These are phyloP conservation scores for Megathymus violae DNA, from an alignment of 1,140 invertebrate genomes.

Conservation along the genomic window DNA sequence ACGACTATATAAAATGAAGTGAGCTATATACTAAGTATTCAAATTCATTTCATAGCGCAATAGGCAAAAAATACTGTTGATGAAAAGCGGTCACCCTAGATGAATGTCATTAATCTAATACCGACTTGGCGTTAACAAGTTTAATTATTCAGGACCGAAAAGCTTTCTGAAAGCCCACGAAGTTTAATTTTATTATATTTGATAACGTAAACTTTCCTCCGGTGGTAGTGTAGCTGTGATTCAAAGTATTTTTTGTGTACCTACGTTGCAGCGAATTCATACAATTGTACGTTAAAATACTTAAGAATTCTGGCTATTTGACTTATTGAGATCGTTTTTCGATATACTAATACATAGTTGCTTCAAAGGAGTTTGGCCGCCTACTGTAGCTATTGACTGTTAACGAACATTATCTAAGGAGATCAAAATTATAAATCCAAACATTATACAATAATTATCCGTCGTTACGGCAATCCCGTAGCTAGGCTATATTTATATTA, in stretches of 20 bases:
- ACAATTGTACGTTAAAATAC: neutral
- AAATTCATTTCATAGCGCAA: slow-evolving; percentile 9
- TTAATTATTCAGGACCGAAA: slow-evolving; percentile 77
- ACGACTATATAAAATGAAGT: too few species aligned
- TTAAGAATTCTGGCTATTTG: too few species aligned
- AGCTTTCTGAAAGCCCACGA: slow-evolving; percentile 68
- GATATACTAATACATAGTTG: too few species aligned
- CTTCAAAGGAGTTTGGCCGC: too few species aligned
- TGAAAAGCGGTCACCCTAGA: slow-evolving; percentile 28
- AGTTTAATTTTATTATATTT: slow-evolving; percentile 50
- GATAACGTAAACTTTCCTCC: slow-evolving; percentile 29
- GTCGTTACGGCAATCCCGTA: too few species aligned
- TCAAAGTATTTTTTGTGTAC: too few species aligned
- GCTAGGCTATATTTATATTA: too few species aligned
- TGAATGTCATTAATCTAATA: slow-evolving; percentile 72
- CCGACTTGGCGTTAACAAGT: slow-evolving; percentile 67
- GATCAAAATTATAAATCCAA: too few species aligned
- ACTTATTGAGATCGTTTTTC: too few species aligned
- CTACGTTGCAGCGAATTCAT: neutral
- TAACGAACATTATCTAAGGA: too few species aligned
- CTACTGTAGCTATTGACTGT: too few species aligned
- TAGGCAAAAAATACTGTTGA: neutral
- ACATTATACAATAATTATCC: too few species aligned
- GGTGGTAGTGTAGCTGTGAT: neutral
- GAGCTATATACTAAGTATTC: slow-evolving; percentile 6